These are phyloP conservation scores for Temnothorax rugatulus DNA, from an alignment of 2,888 invertebrate species.

Conservation along the genomic window DNA sequence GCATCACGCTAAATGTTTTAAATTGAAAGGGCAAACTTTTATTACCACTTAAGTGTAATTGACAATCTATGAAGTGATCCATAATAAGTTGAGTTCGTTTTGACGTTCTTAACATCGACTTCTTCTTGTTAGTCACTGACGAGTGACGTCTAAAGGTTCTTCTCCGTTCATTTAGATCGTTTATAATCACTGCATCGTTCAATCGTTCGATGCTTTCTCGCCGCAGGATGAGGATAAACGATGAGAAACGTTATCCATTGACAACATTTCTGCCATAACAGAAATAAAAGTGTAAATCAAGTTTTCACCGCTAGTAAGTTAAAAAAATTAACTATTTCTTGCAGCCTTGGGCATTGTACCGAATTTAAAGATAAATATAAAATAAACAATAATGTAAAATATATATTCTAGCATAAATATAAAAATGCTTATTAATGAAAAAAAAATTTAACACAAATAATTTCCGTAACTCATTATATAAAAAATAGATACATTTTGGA, in stretches of 20 bases:
- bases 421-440: neutral
- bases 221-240: slow-evolving; percentile 14
- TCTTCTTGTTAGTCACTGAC: slow-evolving; percentile 36
- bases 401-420: neutral
- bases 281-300: slow-evolving; percentile 8
- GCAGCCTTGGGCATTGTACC: neutral
- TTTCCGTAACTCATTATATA: neutral
- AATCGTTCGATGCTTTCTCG: slow-evolving; percentile 3
- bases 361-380: neutral
- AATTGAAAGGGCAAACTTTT: slow-evolving; percentile 56
- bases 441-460: slow-evolving; percentile 4
- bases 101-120: slow-evolving; percentile 40
- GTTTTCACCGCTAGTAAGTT: neutral
- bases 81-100: slow-evolving; percentile 59
- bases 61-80: slow-evolving; percentile 73
- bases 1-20: neutral
- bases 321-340: neutral
- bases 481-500: neutral
- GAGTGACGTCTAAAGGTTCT: slow-evolving; percentile 51
- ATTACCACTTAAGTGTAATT: slow-evolving; percentile 72
- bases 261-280: neutral
- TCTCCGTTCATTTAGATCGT: slow-evolving; percentile 48
- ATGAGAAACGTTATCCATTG: slow-evolving; percentile 12
- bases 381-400: neutral
- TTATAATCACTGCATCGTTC: slow-evolving; percentile 45